Evolutionary conservation across 2,888 invertebrate genomes (phyloP), one percentile per base, ranked within the genome.

Genomic region (Netelia fuscicornis): DNA sequence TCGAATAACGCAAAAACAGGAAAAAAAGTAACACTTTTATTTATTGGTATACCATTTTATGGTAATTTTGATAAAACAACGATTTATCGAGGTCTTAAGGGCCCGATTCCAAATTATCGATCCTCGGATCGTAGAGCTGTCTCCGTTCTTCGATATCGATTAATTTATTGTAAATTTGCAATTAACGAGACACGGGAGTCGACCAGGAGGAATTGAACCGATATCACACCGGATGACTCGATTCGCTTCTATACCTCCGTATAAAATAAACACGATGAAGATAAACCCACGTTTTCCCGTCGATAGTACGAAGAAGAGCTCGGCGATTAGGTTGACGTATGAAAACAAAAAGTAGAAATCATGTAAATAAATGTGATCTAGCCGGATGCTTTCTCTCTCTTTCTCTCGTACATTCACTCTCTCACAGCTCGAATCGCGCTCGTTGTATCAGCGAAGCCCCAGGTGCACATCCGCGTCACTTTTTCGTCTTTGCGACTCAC

Each of bases 161-260:
- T 78, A 81, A 75, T 75, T 48, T 9, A n/a, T 48, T 48, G 48
- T 81, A 70, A 65, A 81, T 85, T 85, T 81, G 79, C 81, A 75
- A 81, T 75, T 60, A 75, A 78, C 70, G 68, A 58, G 81, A 85
- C 84, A 85, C 70, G 81, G 84, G 78, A 78, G 56, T 70, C 81
- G 81, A 68, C 42, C 84, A 79, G 75, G 84, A 85, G 84, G 84
- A 85, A 85, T 85, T 81, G 65, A 65, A 81, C 81, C 84, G 81
- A 85, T 85, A 85, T 85, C 81, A 85, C 75, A 72, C 81, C 81
- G 84, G 84, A 85, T 71, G 78, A 81, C 72, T 74, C 67, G 37
- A 25, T 65, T 30, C 42, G 64, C 20, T 65, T 79, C 68, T 81
- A 67, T 54, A 20, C 58, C 65, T 42, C 44, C 52, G n/a, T 58